Evolutionary conservation across 2,888 invertebrate genomes (phyloP).

Genomic region (Athetis lepigone): DNA sequence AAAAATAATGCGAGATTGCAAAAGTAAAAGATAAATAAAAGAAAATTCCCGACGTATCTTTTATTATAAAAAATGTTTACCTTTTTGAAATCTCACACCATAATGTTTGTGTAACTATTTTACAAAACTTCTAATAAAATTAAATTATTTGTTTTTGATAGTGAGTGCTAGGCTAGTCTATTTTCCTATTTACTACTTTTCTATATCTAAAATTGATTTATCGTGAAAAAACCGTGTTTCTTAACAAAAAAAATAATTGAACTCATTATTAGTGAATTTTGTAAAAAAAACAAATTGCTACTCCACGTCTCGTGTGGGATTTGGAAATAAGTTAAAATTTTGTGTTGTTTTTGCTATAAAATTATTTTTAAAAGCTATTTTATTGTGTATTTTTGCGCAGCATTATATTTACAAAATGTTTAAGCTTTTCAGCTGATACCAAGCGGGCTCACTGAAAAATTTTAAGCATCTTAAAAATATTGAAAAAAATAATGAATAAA

Average conservation of each 20-base stretch:
- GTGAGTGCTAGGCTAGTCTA: conserved; percentile 59
- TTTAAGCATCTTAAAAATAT: conserved; percentile 54
- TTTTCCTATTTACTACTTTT: conserved; percentile 54
- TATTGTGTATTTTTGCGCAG: conserved; percentile 41
- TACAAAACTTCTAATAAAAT: conserved; percentile 29
- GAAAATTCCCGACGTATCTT: conserved; percentile 16
- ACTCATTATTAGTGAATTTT: conserved; percentile 28
- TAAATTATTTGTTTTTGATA: conserved; percentile 26
- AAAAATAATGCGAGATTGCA: conserved; percentile 52
- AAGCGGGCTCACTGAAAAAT: conserved; percentile 51
- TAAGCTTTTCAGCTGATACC: conserved; percentile 56
- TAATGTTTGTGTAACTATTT: conserved; percentile 23
- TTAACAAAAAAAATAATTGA: conserved; percentile 35
- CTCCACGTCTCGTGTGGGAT: conserved; percentile 62
- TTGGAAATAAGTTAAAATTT: conserved; percentile 39
- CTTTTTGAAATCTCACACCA: conserved; percentile 48
- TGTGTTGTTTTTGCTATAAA: conserved; percentile 37
- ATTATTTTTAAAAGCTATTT: conserved; percentile 41
- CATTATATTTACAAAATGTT: conserved; percentile 53
- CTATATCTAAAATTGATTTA: conserved; percentile 60
- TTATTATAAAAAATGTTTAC: conserved; percentile 10
- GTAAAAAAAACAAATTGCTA: conserved; percentile 31
- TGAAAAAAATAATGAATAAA: conserved; percentile 41
- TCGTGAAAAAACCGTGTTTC: conserved; percentile 47
- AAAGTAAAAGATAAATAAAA: conserved; percentile 28